Evolutionary conservation across 2,888 invertebrate species (phyloP).

Genomic region (Philereme vetulata): DNA sequence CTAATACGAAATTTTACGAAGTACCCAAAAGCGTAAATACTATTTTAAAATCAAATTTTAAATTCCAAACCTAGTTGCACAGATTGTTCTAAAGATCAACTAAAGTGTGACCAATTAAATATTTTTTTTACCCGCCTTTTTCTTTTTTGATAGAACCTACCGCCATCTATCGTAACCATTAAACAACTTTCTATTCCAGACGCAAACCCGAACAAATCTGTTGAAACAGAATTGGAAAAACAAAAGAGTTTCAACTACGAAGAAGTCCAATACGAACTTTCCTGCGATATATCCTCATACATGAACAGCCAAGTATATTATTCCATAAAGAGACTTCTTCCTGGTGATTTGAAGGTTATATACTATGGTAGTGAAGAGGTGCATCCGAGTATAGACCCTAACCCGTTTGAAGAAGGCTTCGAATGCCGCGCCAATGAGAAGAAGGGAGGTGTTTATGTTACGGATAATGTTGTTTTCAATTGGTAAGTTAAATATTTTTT

Average conservation of each 20-base stretch:
- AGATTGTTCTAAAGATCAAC: too few species aligned
- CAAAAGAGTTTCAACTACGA: constrained; percentile 56
- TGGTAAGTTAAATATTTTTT: constrained; percentile 54
- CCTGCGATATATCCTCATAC: constrained; percentile 88
- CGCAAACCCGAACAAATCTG: constrained; percentile 69
- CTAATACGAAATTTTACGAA: too few species aligned
- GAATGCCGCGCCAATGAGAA: constrained; percentile 84
- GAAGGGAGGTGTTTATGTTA: constrained; percentile 93
- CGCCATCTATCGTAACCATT: constrained; percentile 12
- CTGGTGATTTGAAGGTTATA: constrained; percentile 92
- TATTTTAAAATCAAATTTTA: too few species aligned
- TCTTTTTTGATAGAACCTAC: too few species aligned
- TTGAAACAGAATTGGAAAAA: constrained; percentile 67
- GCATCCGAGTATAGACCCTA: constrained; percentile 80
- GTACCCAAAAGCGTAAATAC: too few species aligned
- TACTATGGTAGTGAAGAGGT: constrained; percentile 82
- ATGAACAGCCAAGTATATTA: constrained; percentile 90
- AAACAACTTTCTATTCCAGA: constrained; percentile 50
- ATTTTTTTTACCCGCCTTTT: too few species aligned
- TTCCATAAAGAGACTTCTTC: constrained; percentile 90
- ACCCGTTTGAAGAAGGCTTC: constrained; percentile 89
- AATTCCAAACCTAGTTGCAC: too few species aligned
- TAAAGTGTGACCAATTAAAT: too few species aligned
- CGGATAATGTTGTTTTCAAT: constrained; percentile 92
- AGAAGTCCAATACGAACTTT: constrained; percentile 82